These are phyloP conservation scores for Brachynemurus nebulosus DNA, from an alignment of 2,888 invertebrate species.

Conservation along the genomic window DNA sequence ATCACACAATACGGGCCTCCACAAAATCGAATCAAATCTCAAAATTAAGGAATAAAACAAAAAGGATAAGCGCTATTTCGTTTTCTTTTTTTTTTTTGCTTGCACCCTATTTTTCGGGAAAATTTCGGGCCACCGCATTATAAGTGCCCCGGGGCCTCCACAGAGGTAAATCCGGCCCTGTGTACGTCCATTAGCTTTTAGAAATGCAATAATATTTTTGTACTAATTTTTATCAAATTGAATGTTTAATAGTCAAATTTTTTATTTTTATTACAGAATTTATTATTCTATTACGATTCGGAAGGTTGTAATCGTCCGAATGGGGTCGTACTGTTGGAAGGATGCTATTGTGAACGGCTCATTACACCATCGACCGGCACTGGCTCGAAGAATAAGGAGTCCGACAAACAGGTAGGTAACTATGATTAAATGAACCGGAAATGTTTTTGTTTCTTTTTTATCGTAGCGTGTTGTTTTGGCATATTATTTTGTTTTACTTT, in stretches of 20 bases:
- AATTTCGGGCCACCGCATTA: neutral
- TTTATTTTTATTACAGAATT: slow-evolving; percentile 51
- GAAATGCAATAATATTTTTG: neutral
- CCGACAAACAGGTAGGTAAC: slow-evolving; percentile 27
- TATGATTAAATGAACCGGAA: neutral
- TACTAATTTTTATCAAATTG: neutral
- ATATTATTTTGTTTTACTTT: too few relatives aligned
- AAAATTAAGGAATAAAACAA: too few relatives aligned
- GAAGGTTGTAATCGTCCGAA: slow-evolving; percentile 66
- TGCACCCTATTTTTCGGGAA: neutral
- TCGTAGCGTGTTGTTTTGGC: too few relatives aligned
- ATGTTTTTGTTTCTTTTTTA: too few relatives aligned
- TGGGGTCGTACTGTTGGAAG: slow-evolving; percentile 74
- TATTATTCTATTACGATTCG: slow-evolving; percentile 82
- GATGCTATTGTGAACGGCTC: slow-evolving; percentile 73
- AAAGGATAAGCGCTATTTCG: too few relatives aligned
- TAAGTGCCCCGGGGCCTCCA: neutral
- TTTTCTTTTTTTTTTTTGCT: neutral
- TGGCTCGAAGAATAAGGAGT: slow-evolving; percentile 27
- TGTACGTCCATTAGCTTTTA: too few relatives aligned
- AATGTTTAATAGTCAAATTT: neutral
- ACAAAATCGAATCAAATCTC: too few relatives aligned
- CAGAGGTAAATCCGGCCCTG: neutral
- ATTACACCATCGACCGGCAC: slow-evolving; percentile 40
- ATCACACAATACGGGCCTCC: too few relatives aligned